Base-by-base conservation (phyloP, 2,113 vertebrate genomes). In the Rutilus rutilus region DNA sequence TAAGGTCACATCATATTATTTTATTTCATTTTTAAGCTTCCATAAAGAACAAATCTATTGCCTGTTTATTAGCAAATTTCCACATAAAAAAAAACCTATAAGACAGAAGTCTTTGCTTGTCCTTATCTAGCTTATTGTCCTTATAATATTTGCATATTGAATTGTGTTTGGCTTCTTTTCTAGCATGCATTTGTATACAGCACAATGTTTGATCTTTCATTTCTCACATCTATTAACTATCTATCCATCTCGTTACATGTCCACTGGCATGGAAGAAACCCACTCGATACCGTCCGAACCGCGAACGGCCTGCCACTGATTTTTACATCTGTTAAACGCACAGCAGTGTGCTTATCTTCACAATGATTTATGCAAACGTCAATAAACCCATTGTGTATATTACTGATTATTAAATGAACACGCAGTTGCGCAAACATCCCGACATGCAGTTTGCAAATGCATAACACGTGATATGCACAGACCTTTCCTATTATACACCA, bases 241-340 rank as follows among this genome's bases (percentile, higher is more conserved):
- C 60, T 81, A 14, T 65, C 59, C 36, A 65, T 65, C 8, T 54
- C 4, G n/a, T 64, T 64, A 65, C 25, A 42, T 82, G 45, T 82
- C 45, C 47, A 54, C 45, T 71, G 64, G 45, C 30, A 25, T 5
- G 7, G 64, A 82, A 82, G 21, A 82, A 71, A 82, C 27, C 47
- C 64, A 21, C 64, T 82, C 64, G 39, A 82, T 82, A 82, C 74
- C 1, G 14, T 47, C 74, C 74, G 17, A 27, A 76, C 73, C 17
- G 30, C 47, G 7, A 78, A 27, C 50, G 4, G 50, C 30, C 27
- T 19, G 74, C 12, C n/a, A 17, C 74, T 69, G 65, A 69, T 36
- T 19, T 42, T 15, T 69, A 27, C 8, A 36, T 69, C 33, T 57
- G 50, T 54, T 23, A 39, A 62, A 42, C n/a, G 6, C 60, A 65